Conservation (phyloP, 2,113 vertebrate genomes). For the Rhinopomastus cyanomelas region DNA sequence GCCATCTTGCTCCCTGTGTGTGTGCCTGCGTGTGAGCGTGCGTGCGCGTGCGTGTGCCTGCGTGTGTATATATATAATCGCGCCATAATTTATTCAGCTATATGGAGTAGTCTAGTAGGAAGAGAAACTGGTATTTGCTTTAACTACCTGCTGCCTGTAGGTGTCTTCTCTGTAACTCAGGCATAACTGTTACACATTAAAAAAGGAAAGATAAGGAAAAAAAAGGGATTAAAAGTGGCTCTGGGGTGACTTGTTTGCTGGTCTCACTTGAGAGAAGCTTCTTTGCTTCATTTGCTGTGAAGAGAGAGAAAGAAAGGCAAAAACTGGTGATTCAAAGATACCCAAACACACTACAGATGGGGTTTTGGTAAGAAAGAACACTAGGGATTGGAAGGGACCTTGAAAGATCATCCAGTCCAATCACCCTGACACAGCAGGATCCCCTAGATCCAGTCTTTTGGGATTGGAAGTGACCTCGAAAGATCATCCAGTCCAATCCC, state of each 20-base stretch:
- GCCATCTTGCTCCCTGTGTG: constrained; percentile 75
- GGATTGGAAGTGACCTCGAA: no score
- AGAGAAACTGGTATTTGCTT: constrained; percentile 96
- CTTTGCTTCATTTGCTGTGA: no score
- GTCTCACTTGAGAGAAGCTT: no score
- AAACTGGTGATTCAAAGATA: not conserved
- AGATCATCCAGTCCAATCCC: no score
- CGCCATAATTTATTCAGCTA: constrained; percentile 99
- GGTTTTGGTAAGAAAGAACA: not conserved
- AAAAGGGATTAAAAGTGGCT: not conserved
- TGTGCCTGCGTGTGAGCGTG: constrained; percentile 30
- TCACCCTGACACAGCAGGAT: no score
- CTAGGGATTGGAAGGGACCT: no score
- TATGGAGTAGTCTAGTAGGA: constrained; percentile 98
- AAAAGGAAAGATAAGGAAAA: constrained; percentile 69
- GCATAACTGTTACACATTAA: constrained; percentile 99
- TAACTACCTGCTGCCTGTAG: constrained; percentile 99
- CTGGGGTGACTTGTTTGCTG: not conserved
- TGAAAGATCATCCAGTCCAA: no score
- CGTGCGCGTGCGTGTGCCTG: constrained; percentile 62
- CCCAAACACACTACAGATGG: fast-evolving
- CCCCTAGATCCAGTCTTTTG: no score
- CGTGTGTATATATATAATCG: constrained; percentile 89
- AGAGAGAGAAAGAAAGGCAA: not conserved
- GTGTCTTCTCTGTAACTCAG: constrained; percentile 99